Conservation (phyloP, 2,113 vertebrate species). For the Lophura nycthemera region DNA sequence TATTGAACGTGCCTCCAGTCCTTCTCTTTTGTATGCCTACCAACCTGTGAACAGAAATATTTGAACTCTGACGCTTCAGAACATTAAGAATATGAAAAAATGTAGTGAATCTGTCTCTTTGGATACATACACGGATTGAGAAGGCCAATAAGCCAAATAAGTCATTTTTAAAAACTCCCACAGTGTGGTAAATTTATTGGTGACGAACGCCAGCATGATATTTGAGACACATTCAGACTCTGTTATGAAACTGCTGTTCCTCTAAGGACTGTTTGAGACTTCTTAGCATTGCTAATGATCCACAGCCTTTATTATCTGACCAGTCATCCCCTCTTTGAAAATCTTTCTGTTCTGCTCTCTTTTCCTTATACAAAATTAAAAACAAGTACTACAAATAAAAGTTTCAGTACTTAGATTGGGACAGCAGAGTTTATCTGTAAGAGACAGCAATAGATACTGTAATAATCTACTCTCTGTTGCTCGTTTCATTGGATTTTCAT, state of each 20-base stretch:
- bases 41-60: background rate
- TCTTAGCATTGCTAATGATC: conserved; percentile 52
- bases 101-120: background rate
- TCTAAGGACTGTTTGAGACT: conserved; percentile 12
- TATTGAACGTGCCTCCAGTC: background rate
- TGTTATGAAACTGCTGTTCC: background rate
- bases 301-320: conserved; percentile 17
- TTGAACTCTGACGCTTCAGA: conserved; percentile 36
- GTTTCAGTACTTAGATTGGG: background rate
- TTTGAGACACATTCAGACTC: conserved; percentile 43
- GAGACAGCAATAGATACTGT: background rate
- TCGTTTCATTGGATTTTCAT: background rate
- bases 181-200: conserved; percentile 52
- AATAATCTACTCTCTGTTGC: background rate
- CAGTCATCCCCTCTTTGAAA: background rate
- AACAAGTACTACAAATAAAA: background rate
- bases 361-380: conserved; percentile 16
- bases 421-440: background rate
- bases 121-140: conserved; percentile 39
- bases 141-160: conserved; percentile 52
- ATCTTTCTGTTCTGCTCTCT: background rate
- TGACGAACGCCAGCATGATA: conserved; percentile 47
- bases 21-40: background rate
- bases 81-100: conserved; percentile 57
- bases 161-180: conserved; percentile 65